Conservation (phyloP, 2,113 vertebrate genomes). For the Redunca redunca region DNA sequence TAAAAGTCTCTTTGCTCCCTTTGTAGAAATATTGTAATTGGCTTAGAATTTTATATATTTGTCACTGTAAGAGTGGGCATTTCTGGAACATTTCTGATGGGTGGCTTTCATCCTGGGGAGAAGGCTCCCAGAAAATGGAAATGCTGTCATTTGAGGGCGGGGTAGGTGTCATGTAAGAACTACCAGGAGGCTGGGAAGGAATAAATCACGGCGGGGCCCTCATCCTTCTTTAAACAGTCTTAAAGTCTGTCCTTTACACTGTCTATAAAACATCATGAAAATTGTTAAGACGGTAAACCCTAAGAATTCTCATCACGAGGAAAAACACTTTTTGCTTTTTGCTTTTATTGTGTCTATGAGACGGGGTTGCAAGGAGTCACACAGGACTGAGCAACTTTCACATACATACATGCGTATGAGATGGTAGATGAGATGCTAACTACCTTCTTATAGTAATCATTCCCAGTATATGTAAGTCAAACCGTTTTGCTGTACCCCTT, state of each 20-base stretch:
- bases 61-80: background rate
- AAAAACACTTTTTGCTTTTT: background rate
- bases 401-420: background rate
- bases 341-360: background rate
- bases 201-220: background rate
- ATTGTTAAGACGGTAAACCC: background rate
- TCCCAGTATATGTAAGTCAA: background rate
- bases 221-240: background rate
- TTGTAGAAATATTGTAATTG: constrained; percentile 22
- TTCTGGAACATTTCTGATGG: constrained; percentile 14
- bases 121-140: constrained; percentile 15
- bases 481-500: background rate
- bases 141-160: background rate
- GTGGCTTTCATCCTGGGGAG: background rate
- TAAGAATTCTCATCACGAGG: background rate
- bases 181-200: background rate
- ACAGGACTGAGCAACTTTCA: background rate
- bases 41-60: constrained; percentile 25
- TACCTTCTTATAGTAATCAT: background rate
- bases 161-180: background rate
- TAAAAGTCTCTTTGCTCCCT: constrained; percentile 33
- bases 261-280: constrained; percentile 7
- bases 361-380: background rate
- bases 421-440: background rate
- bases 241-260: constrained; percentile 29